Percentiles rank a stretch among this genome's conserved stretches.
Conservation (phyloP, 2,113 vertebrate genomes). For the Aptenodytes forsteri region DNA sequence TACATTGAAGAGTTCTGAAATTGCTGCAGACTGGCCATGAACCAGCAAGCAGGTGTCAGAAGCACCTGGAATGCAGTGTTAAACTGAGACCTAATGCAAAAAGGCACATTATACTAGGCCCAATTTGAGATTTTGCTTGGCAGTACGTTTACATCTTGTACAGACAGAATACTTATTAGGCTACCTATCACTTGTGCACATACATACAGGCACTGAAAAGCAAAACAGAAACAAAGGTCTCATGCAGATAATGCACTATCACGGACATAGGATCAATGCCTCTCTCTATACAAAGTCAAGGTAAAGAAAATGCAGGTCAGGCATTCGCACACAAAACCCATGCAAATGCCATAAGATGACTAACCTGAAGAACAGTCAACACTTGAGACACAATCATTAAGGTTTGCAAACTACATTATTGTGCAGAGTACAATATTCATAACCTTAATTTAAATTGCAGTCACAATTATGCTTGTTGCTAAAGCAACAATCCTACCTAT, state of each 20-base stretch:
- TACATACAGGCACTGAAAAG: background rate
- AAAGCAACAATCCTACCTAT: slow-evolving; percentile 14
- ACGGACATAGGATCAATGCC: accelerated
- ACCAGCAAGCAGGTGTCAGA: background rate
- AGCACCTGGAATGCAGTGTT: background rate
- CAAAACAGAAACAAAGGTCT: background rate
- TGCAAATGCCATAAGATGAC: background rate
- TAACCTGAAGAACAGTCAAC: background rate
- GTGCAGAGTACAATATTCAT: background rate
- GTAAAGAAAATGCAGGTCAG: background rate
- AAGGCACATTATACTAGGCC: background rate
- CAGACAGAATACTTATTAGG: background rate
- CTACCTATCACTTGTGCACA: background rate
- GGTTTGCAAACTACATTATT: background rate
- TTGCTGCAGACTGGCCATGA: background rate
- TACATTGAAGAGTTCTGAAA: background rate
- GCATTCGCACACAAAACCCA: background rate
- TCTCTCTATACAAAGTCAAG: background rate
- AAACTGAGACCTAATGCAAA: background rate
- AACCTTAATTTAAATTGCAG: slow-evolving; percentile 13
- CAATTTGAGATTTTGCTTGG: background rate
- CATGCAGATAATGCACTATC: background rate
- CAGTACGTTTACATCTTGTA: background rate
- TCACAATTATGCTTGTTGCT: slow-evolving; percentile 33
- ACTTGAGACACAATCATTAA: background rate